phyloP scores from a whole-genome alignment of 2,113 vertebrate species.

The Petrocephalus zakoni region DNA sequence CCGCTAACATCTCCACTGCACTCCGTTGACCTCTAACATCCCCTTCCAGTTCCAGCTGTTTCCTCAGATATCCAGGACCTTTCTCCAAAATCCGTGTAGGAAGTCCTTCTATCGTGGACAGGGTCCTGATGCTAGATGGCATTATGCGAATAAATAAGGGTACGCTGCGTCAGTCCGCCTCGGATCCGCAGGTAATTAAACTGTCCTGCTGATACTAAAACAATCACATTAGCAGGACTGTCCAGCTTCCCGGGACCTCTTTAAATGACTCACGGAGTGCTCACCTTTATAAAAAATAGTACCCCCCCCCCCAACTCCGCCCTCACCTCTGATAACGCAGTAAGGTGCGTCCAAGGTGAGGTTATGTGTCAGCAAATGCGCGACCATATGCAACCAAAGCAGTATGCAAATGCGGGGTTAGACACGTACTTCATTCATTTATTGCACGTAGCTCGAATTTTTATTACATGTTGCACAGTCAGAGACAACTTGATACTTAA shows the following conservation, averaged over 20 bases:
- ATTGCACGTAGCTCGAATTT: neutral
- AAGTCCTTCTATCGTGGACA: conserved; percentile 44
- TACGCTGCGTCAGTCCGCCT: neutral
- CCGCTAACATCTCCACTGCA: conserved; percentile 84
- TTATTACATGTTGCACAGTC: neutral
- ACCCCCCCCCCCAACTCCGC: neutral
- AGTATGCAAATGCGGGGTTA: neutral
- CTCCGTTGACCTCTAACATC: conserved; percentile 63
- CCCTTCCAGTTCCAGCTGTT: conserved; percentile 59
- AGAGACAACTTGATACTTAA: neutral
- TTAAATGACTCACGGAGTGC: neutral
- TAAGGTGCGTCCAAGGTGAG: neutral
- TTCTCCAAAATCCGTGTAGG: conserved; percentile 64
- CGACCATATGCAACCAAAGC: neutral
- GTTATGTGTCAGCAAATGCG: neutral
- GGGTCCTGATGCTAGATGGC: neutral
- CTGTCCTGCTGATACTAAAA: neutral
- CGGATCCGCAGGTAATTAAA: neutral
- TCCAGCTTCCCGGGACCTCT: neutral
- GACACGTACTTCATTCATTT: neutral
- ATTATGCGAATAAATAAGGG: neutral
- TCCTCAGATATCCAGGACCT: conserved; percentile 71
- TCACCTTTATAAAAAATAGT: neutral
- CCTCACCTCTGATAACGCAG: neutral
- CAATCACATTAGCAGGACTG: neutral